Percentiles rank a stretch among this genome's conserved stretches.
These are phyloP conservation scores for Chelonoidis abingdonii DNA, from an alignment of 2,113 vertebrate genomes.

Conservation along the genomic window DNA sequence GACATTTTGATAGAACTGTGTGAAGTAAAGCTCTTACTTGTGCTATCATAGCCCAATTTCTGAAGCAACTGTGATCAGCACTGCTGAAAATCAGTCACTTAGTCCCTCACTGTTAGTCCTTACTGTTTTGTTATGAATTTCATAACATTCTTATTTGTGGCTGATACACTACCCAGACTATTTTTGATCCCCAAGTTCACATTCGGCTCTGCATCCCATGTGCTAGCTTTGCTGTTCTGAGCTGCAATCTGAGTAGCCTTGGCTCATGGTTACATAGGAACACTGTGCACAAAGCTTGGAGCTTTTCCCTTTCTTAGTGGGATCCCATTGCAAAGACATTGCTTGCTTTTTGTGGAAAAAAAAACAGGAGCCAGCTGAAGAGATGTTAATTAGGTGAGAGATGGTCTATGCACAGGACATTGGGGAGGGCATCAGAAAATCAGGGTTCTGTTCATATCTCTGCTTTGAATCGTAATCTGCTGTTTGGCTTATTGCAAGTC, in stretches of 20 bases:
- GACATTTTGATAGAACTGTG: neutral
- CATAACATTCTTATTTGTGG: slow-evolving; percentile 57
- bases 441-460: neutral
- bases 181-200: neutral
- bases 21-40: neutral
- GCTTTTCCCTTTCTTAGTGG: neutral
- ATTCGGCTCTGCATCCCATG: slow-evolving; percentile 29
- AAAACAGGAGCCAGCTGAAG: neutral
- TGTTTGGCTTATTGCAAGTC: rapidly evolving
- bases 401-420: neutral
- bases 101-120: slow-evolving; percentile 14
- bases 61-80: neutral
- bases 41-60: neutral
- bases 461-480: neutral
- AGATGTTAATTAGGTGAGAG: neutral
- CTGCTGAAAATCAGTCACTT: neutral
- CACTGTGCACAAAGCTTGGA: neutral
- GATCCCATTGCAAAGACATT: neutral
- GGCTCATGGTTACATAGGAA: neutral
- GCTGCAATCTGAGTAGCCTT: slow-evolving; percentile 50
- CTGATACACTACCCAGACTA: neutral
- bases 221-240: slow-evolving; percentile 55
- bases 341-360: neutral
- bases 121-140: slow-evolving; percentile 36
- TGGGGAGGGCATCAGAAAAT: neutral